Conservation (phyloP, 2,113 vertebrate species). For the Falco punctatus region DNA sequence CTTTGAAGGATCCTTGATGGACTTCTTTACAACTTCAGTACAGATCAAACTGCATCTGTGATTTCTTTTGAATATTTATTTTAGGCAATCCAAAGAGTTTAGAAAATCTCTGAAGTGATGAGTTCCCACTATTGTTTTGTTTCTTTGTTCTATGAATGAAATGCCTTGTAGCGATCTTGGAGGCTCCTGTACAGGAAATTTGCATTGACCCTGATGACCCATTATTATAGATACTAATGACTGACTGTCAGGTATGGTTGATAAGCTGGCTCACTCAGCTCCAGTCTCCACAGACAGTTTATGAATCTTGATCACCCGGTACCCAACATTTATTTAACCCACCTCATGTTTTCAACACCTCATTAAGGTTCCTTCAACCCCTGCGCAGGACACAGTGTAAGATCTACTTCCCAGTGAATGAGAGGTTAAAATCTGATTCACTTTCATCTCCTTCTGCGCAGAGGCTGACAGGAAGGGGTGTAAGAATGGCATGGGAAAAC, state of each 20-base stretch:
- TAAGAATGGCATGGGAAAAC: conserved; percentile 37
- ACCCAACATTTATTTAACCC: background rate
- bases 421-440: background rate
- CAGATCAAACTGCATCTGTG: conserved; percentile 28
- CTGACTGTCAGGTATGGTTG: background rate
- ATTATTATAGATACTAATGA: conserved; percentile 1
- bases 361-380: background rate
- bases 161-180: conserved; percentile 28
- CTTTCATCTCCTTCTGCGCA: background rate
- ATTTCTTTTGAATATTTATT: conserved; percentile 48
- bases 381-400: background rate
- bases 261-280: background rate
- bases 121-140: background rate
- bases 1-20: background rate
- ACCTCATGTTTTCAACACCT: background rate
- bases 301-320: background rate
- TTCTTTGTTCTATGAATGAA: conserved; percentile 33
- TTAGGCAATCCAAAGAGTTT: conserved; percentile 10
- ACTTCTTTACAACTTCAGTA: background rate
- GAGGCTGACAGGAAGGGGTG: background rate
- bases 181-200: conserved; percentile 21
- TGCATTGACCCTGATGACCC: background rate
- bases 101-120: conserved; percentile 30
- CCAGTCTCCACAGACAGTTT: background rate
- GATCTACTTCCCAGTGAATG: background rate